Conservation (phyloP, 2,888 invertebrate species). For the Drosophila multiciliata region DNA sequence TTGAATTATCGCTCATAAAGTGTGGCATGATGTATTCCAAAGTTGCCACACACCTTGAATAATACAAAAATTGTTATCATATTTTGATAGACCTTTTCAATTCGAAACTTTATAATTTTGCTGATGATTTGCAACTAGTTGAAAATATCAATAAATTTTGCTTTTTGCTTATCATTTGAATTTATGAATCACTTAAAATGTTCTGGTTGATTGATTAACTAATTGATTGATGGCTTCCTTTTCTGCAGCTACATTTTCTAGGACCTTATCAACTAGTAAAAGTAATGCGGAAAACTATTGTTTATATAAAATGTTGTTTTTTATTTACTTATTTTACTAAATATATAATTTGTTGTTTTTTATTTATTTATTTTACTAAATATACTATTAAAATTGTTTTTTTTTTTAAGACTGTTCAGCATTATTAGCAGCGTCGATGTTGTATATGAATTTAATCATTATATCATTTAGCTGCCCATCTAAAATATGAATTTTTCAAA, state of each 20-base stretch:
- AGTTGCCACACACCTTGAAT: slow-evolving; percentile 37
- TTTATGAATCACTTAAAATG: background rate
- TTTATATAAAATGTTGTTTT: background rate
- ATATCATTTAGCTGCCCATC: background rate
- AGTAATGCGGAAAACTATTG: background rate
- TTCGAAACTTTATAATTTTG: background rate
- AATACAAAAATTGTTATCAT: slow-evolving; percentile 17
- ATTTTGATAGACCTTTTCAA: background rate
- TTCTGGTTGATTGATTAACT: background rate
- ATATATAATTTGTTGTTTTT: background rate
- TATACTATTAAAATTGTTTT: background rate
- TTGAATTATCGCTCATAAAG: slow-evolving; percentile 16
- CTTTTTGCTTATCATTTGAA: no score
- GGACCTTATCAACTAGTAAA: background rate
- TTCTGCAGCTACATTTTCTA: background rate
- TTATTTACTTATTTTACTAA: background rate
- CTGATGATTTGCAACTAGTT: background rate
- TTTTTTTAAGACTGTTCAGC: background rate
- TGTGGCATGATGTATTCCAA: slow-evolving; percentile 29
- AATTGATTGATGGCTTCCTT: background rate
- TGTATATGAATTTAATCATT: background rate
- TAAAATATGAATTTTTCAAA: background rate
- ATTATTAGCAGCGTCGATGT: background rate
- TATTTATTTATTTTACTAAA: no score
- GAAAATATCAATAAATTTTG: background rate